Conservation (phyloP, 2,113 vertebrate genomes). For the Hippocampus guttulatus region DNA sequence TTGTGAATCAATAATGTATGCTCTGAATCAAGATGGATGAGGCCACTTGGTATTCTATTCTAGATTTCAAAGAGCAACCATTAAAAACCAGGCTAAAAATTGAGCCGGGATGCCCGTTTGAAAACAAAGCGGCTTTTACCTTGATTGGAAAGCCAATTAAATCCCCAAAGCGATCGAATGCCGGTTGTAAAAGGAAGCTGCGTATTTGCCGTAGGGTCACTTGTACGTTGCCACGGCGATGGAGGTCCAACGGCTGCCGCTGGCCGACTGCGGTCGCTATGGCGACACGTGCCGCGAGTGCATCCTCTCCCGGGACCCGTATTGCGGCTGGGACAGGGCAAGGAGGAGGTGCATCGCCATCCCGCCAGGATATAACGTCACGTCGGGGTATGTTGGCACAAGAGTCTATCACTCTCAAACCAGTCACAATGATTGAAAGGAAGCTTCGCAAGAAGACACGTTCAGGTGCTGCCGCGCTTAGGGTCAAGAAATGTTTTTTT, state of each 20-base stretch:
- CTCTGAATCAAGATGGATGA: background rate
- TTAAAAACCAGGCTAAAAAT: background rate
- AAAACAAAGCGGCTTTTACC: background rate
- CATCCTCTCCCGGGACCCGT: constrained; percentile 76
- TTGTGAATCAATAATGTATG: background rate
- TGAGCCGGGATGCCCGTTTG: background rate
- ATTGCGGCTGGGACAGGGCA: constrained; percentile 75
- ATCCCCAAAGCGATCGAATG: background rate
- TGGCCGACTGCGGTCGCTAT: constrained; percentile 76
- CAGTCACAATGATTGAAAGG: background rate
- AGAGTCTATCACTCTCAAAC: background rate
- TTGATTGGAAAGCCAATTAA: background rate
- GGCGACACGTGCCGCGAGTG: constrained; percentile 76
- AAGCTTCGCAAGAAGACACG: background rate
- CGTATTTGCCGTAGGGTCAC: constrained; percentile 63
- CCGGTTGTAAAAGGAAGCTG: background rate
- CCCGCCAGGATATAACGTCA: constrained; percentile 64
- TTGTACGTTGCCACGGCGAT: constrained; percentile 74
- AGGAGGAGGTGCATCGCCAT: constrained; percentile 68
- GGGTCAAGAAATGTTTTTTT: too few relatives aligned
- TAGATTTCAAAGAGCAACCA: background rate
- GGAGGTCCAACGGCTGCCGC: constrained; percentile 71
- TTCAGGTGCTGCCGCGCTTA: too few relatives aligned
- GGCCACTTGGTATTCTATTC: background rate
- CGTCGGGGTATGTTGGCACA: constrained; percentile 59